Evolutionary conservation across 2,797 vertebrate species (phyloP).

Genomic region (Enoplosus armatus): DNA sequence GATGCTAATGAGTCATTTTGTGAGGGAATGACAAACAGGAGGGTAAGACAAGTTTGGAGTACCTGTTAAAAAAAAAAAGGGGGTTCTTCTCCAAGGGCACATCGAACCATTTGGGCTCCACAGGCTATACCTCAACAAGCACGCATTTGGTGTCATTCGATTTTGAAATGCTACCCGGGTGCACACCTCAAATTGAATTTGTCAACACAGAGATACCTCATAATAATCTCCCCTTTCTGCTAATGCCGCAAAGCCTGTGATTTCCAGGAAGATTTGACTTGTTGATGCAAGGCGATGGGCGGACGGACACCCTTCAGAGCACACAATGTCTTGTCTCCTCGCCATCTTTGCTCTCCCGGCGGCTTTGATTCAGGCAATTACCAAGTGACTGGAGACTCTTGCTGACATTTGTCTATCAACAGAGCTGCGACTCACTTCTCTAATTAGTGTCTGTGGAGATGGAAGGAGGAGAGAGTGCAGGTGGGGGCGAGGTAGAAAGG

Average conservation of each 20-base stretch:
- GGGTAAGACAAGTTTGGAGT: not conserved
- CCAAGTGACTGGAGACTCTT: slow-evolving; percentile 74
- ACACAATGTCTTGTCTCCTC: slow-evolving; percentile 43
- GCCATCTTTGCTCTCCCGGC: slow-evolving; percentile 53
- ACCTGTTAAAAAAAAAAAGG: not conserved
- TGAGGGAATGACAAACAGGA: not conserved
- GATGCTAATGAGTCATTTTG: not conserved
- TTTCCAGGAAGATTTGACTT: slow-evolving; percentile 66
- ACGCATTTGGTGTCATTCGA: not conserved
- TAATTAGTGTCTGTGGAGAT: slow-evolving; percentile 80
- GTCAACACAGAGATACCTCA: not conserved
- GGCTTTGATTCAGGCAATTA: slow-evolving; percentile 84
- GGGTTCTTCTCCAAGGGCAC: not conserved
- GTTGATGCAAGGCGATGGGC: slow-evolving; percentile 47
- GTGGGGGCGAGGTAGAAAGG: slow-evolving; percentile 32
- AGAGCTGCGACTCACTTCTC: slow-evolving; percentile 74
- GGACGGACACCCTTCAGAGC: slow-evolving; percentile 45
- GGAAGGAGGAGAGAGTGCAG: slow-evolving; percentile 32
- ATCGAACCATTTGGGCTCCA: not conserved
- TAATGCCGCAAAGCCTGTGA: slow-evolving; percentile 24
- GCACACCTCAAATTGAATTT: slow-evolving; percentile 1
- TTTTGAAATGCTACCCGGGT: slow-evolving; percentile 9
- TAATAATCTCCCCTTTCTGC: not conserved
- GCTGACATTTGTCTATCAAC: slow-evolving; percentile 88
- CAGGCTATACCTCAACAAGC: not conserved